A percentile compares a stretch with the other conserved stretches of the same genome.
These are phyloP conservation scores for Gerris buenoi DNA, from an alignment of 1,140 invertebrate species.

Conservation along the genomic window DNA sequence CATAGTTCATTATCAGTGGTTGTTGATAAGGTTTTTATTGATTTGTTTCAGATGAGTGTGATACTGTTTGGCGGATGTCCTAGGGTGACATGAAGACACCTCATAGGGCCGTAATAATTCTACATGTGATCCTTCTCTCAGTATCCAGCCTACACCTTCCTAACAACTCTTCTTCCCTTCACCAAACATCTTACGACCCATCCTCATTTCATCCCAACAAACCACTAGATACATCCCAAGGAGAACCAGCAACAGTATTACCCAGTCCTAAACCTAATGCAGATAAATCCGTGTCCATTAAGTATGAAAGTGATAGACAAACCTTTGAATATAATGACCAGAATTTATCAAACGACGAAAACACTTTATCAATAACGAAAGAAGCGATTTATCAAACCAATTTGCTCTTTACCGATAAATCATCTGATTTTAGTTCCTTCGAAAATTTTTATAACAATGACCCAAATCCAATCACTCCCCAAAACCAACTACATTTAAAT, in stretches of 20 bases:
- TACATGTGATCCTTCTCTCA: neutral
- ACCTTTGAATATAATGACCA: too few relatives aligned
- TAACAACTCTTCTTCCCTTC: neutral
- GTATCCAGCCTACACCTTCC: neutral
- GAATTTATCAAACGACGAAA: too few relatives aligned
- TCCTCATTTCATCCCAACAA: neutral
- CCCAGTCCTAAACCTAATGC: too few relatives aligned
- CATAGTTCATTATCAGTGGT: too few relatives aligned
- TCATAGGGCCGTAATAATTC: neutral
- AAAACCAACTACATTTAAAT: neutral
- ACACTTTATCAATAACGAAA: too few relatives aligned
- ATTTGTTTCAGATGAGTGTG: neutral
- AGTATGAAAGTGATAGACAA: too few relatives aligned
- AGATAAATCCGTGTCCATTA: too few relatives aligned
- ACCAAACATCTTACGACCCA: neutral
- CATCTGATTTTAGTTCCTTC: neutral
- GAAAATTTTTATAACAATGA: neutral
- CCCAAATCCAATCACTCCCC: neutral
- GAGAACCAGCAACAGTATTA: too few relatives aligned
- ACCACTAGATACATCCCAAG: neutral
- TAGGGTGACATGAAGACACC: neutral
- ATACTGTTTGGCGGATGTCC: neutral
- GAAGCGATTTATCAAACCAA: too few relatives aligned
- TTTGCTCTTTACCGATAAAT: neutral
- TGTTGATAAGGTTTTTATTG: too few relatives aligned